These are phyloP conservation scores for Megalopta genalis DNA, from an alignment of 1,140 invertebrate species.

Conservation along the genomic window DNA sequence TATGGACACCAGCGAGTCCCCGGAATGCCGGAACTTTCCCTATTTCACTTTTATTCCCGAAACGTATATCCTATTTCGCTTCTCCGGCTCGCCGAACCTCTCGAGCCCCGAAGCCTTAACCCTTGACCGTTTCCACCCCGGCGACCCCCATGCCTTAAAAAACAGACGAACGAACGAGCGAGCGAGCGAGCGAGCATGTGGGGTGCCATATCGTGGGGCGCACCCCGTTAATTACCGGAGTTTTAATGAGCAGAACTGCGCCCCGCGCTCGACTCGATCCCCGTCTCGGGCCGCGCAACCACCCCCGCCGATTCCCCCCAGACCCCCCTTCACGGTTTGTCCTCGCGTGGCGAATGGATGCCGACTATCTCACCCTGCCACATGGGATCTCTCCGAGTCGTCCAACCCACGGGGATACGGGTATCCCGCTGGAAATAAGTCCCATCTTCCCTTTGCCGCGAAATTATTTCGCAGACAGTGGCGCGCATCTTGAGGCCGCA, in stretches of 20 bases:
- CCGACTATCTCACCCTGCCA: constrained; percentile 46
- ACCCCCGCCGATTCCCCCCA: not conserved
- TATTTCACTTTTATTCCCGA: not conserved
- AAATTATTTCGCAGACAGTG: constrained; percentile 47
- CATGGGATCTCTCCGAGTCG: constrained; percentile 25
- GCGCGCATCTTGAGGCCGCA: constrained; percentile 48
- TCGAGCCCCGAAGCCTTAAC: too few relatives aligned
- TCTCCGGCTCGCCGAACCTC: not conserved
- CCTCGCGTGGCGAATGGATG: constrained; percentile 56
- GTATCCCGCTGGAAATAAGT: not conserved
- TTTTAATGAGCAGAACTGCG: constrained; percentile 67
- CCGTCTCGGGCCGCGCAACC: not conserved
- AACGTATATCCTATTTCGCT: not conserved
- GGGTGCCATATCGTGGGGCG: constrained; percentile 16
- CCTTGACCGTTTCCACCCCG: constrained; percentile 27
- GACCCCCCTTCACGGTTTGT: constrained; percentile 22
- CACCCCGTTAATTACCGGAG: constrained; percentile 65
- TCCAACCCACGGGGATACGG: not conserved
- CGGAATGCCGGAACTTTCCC: too few relatives aligned
- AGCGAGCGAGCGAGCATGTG: too few relatives aligned
- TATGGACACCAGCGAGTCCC: not conserved
- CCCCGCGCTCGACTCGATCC: constrained; percentile 36
- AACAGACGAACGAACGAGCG: too few relatives aligned
- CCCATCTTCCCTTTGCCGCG: constrained; percentile 6
- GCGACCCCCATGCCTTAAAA: constrained; percentile 30